Evolutionary conservation across 2,113 vertebrate species (phyloP).

Genomic region (Equus przewalskii): DNA sequence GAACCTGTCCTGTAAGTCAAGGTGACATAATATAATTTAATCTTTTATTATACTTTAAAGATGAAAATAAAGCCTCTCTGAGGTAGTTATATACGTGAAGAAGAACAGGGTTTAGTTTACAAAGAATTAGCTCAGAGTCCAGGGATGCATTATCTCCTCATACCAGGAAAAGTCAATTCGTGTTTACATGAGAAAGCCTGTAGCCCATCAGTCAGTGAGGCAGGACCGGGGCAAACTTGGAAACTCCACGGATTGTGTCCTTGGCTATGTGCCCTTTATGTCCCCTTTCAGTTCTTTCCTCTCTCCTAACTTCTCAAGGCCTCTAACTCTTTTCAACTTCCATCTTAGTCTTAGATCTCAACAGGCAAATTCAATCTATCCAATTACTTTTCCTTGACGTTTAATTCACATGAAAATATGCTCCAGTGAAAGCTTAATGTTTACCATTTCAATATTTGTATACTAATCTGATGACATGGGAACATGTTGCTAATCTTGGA

Average conservation of each 20-base stretch:
- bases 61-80: neutral
- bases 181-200: neutral
- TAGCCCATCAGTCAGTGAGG: accelerated
- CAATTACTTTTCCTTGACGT: neutral
- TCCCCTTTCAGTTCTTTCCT: neutral
- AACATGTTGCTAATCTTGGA: neutral
- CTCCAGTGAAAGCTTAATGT: neutral
- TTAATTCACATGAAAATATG: neutral
- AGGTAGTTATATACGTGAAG: neutral
- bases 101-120: neutral
- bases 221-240: accelerated
- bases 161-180: neutral
- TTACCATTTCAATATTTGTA: neutral
- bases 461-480: neutral
- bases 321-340: neutral
- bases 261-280: too few relatives aligned
- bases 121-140: neutral
- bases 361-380: neutral
- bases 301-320: neutral
- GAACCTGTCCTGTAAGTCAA: neutral
- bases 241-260: accelerated
- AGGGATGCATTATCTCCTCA: neutral
- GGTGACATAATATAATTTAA: neutral
- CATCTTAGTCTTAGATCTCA: neutral
- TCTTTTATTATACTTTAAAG: neutral